Conservation (phyloP, 1,140 invertebrate species). For the Acromyrmex echinatior region DNA sequence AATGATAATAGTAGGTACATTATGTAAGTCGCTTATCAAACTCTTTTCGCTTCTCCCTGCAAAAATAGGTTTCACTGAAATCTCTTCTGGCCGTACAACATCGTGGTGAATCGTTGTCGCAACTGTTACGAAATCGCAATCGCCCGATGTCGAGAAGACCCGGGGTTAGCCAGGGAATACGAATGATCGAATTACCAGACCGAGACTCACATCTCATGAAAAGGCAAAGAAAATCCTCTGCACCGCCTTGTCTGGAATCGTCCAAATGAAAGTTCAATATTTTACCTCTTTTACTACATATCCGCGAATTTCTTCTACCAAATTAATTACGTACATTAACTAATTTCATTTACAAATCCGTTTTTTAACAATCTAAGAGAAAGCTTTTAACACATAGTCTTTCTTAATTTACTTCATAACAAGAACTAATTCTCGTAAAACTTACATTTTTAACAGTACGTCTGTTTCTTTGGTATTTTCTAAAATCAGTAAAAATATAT, state of each 20-base stretch:
- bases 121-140: conserved; percentile 79
- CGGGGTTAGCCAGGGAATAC: conserved; percentile 79
- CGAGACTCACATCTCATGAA: conserved; percentile 59
- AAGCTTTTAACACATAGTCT: background rate
- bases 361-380: background rate
- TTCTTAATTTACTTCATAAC: background rate
- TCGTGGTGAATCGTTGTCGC: conserved; percentile 70
- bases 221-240: conserved; percentile 55
- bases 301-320: background rate
- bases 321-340: conserved; percentile 43
- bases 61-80: conserved; percentile 39
- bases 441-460: background rate
- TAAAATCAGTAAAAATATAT: background rate
- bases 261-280: conserved; percentile 72
- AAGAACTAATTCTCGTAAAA: background rate
- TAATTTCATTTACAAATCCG: conserved; percentile 4
- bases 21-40: conserved; percentile 30
- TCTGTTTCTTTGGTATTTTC: background rate
- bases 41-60: conserved; percentile 7
- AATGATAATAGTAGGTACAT: background rate
- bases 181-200: conserved; percentile 83
- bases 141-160: conserved; percentile 65
- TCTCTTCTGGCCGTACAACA: conserved; percentile 53
- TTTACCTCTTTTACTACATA: conserved; percentile 46
- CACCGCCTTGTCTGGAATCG: conserved; percentile 65